These are phyloP conservation scores for Drosophila oshimai DNA, from an alignment of 1,140 invertebrate species.

Conservation along the genomic window DNA sequence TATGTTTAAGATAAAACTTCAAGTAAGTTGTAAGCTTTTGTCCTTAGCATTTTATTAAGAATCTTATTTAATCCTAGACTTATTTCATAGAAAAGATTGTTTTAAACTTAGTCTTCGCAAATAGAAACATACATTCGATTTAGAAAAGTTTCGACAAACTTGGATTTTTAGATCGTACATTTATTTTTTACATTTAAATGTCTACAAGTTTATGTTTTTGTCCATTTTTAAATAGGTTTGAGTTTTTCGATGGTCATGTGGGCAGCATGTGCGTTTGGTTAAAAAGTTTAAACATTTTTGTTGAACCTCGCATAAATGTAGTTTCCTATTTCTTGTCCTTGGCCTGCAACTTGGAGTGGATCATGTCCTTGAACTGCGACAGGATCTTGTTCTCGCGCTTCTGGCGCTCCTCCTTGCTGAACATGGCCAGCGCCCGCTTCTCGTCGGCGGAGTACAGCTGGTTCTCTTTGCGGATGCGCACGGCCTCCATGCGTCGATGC, in stretches of 20 bases:
- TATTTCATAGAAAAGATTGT: too few species aligned
- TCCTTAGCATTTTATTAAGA: too few species aligned
- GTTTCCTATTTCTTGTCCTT: slow-evolving; percentile 77
- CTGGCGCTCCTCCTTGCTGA: slow-evolving; percentile 98
- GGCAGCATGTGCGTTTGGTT: not conserved
- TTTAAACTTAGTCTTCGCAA: too few species aligned
- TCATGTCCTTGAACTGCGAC: slow-evolving; percentile 96
- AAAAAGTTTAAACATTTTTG: not conserved
- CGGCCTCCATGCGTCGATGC: slow-evolving; percentile 99
- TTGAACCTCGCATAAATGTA: too few species aligned
- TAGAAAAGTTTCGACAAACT: too few species aligned
- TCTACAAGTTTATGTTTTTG: not conserved
- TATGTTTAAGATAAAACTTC: too few species aligned
- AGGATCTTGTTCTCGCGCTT: slow-evolving; percentile 98
- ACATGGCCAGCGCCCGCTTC: slow-evolving; percentile 98
- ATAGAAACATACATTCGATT: too few species aligned
- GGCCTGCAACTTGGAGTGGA: slow-evolving; percentile 86
- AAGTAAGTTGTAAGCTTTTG: too few species aligned
- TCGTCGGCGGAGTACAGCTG: slow-evolving; percentile 99
- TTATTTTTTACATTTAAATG: not conserved
- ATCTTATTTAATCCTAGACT: too few species aligned
- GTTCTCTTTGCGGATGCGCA: slow-evolving; percentile 99
- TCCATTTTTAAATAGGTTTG: too few species aligned
- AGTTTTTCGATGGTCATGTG: not conserved
- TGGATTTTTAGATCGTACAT: too few species aligned